phyloP scores from a whole-genome alignment of 2,113 vertebrate genomes.

The Ophthalmolycus amberensis region DNA sequence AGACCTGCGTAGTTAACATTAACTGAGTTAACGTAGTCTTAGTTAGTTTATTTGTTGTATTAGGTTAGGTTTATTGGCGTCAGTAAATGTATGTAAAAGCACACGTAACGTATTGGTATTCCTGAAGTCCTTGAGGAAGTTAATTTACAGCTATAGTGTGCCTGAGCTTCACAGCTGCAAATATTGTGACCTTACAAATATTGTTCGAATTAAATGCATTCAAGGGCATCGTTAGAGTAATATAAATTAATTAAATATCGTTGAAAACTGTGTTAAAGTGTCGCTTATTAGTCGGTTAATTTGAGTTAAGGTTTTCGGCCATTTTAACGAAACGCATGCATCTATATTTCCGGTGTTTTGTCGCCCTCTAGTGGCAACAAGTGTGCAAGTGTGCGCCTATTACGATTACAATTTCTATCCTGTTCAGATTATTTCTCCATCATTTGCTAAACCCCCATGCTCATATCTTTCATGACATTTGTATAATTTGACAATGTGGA shows the following conservation, averaged over 20 bases:
- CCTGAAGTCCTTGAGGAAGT: background rate
- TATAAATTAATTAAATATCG: background rate
- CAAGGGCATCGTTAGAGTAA: background rate
- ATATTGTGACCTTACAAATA: background rate
- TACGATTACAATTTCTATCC: background rate
- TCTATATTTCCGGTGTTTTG: conserved; percentile 5
- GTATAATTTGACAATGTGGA: background rate
- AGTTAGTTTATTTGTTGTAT: background rate
- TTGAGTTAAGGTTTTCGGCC: background rate
- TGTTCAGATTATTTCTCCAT: background rate
- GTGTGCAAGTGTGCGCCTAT: accelerated
- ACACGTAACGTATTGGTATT: background rate
- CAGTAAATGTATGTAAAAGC: background rate
- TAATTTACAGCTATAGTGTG: background rate
- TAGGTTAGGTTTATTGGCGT: background rate
- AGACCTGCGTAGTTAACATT: too few relatives aligned
- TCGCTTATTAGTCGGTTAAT: background rate
- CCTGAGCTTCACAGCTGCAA: background rate
- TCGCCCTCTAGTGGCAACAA: conserved; percentile 32
- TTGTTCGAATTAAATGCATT: background rate
- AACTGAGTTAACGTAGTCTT: background rate
- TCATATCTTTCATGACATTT: background rate
- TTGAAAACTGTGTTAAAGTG: background rate
- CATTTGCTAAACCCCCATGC: background rate
- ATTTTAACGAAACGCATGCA: conserved; percentile 15